Evolutionary conservation across 2,888 invertebrate genomes (phyloP).

Genomic region (Crossocerus cetratus): DNA sequence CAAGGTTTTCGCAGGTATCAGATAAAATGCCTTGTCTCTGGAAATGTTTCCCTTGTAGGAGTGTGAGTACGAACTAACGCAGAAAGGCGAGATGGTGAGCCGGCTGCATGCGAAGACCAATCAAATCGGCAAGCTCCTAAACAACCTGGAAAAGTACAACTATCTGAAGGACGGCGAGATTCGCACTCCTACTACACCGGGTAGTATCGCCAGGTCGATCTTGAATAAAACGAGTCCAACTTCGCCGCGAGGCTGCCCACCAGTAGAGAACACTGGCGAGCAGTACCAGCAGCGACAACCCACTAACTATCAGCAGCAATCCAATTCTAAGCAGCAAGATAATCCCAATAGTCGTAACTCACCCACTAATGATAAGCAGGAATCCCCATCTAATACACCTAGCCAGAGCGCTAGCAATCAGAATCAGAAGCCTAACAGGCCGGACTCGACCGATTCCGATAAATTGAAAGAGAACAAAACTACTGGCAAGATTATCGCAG

Average conservation of each 20-base stretch:
- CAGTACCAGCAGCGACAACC: constrained; percentile 24
- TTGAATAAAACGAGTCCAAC: constrained; percentile 66
- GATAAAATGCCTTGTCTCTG: constrained; percentile 55
- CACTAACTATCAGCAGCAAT: constrained; percentile 16
- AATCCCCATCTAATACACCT: background rate
- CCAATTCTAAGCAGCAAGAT: constrained; percentile 11
- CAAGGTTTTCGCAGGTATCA: constrained; percentile 3
- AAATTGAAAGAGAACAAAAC: constrained; percentile 33
- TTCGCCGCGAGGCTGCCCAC: constrained; percentile 61
- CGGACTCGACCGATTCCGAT: constrained; percentile 27
- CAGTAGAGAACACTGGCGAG: constrained; percentile 27
- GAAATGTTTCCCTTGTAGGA: constrained; percentile 82
- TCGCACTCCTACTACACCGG: constrained; percentile 77
- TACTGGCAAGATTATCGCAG: constrained; percentile 30
- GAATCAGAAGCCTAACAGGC: constrained; percentile 8
- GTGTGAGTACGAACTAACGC: constrained; percentile 96
- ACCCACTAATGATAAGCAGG: constrained; percentile 6
- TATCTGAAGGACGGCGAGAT: constrained; percentile 81
- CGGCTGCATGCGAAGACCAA: constrained; percentile 96
- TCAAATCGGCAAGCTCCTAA: constrained; percentile 95
- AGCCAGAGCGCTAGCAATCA: constrained; percentile 4
- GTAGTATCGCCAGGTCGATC: constrained; percentile 60
- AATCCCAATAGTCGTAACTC: constrained; percentile 6
- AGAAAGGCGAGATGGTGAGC: constrained; percentile 97
- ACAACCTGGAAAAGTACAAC: constrained; percentile 93